Evolutionary conservation across 2,888 invertebrate species (phyloP).

Genomic region (Archips crataeganus): DNA sequence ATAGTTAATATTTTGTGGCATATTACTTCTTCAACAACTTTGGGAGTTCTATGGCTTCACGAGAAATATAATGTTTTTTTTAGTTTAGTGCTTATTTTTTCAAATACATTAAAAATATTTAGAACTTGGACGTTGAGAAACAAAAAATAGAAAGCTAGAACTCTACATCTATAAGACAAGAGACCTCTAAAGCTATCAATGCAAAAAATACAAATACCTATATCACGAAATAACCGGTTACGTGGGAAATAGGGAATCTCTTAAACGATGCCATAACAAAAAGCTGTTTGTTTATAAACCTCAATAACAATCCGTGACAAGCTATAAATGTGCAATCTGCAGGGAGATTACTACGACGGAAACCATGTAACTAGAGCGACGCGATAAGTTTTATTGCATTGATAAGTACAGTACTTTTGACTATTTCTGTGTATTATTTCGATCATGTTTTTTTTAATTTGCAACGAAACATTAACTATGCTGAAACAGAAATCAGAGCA

Average conservation of each 20-base stretch:
- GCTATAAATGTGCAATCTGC: constrained; percentile 23
- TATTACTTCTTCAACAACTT: neutral
- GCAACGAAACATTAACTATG: no score
- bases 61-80: neutral
- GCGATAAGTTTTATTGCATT: constrained; percentile 33
- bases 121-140: neutral
- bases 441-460: neutral
- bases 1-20: no score
- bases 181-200: neutral
- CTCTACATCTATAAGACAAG: neutral
- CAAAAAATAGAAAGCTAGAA: no score
- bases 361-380: constrained; percentile 24
- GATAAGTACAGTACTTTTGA: constrained; percentile 24
- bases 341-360: constrained; percentile 17
- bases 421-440: constrained; percentile 14
- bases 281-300: neutral
- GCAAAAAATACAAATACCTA: neutral
- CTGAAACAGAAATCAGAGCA: neutral
- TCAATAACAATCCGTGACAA: constrained; percentile 23
- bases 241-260: neutral
- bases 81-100: neutral
- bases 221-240: neutral
- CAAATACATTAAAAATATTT: neutral
- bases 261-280: neutral
- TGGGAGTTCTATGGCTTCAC: neutral